Conservation (phyloP, 2,888 invertebrate species). For the Dyspetes luteomarginatus region DNA sequence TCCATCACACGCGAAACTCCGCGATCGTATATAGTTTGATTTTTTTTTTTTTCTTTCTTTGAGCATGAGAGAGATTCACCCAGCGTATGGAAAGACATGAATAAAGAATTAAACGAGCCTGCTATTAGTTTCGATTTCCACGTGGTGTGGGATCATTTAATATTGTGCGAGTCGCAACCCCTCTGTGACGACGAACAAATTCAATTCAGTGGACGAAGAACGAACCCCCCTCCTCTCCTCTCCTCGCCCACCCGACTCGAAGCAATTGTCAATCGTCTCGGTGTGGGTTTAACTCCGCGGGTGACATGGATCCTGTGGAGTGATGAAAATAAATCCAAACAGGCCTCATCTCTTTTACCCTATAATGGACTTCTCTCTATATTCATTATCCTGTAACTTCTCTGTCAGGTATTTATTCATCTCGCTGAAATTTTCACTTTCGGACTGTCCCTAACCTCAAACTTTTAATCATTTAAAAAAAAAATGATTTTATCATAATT, state of each 20-base stretch:
- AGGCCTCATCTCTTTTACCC: conserved; percentile 32
- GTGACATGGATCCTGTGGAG: conserved; percentile 56
- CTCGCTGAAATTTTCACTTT: too few relatives aligned
- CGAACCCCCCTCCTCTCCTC: too few relatives aligned
- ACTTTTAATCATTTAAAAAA: too few relatives aligned
- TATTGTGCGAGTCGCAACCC: conserved; percentile 52
- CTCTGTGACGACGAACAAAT: conserved; percentile 55
- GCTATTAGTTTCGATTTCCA: conserved; percentile 52
- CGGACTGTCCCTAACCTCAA: too few relatives aligned
- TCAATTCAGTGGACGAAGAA: conserved; percentile 50
- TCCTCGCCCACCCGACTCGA: conserved; percentile 49
- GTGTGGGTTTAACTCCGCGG: conserved; percentile 62
- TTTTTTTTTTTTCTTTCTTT: neutral
- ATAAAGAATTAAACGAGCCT: conserved; percentile 1
- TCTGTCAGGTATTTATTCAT: too few relatives aligned
- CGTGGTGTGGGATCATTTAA: conserved; percentile 55
- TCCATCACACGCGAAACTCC: neutral
- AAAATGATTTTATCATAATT: too few relatives aligned
- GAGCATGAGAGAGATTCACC: neutral
- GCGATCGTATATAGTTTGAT: neutral
- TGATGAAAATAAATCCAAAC: conserved; percentile 62
- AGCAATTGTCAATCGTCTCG: conserved; percentile 62
- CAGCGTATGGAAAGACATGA: neutral
- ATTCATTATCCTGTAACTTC: too few relatives aligned
- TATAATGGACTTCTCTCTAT: conserved; percentile 8